These are phyloP conservation scores for Morpho deidamia DNA, from an alignment of 2,888 invertebrate species.

Conservation along the genomic window DNA sequence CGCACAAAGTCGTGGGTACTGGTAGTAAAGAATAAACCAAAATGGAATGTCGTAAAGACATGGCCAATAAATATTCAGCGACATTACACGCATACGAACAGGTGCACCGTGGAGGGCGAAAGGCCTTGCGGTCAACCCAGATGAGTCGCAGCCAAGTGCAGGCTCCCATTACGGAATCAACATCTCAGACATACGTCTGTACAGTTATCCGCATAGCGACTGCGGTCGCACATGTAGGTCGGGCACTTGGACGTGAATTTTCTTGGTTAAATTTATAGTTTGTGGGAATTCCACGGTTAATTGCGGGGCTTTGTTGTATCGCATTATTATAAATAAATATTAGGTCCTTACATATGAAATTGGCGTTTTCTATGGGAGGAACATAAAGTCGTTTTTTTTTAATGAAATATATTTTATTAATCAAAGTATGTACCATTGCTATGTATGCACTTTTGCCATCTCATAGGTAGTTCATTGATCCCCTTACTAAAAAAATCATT, in stretches of 20 bases:
- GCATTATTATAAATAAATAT: constrained; percentile 7
- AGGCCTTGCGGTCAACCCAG: constrained; percentile 61
- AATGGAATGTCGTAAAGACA: background rate
- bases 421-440: no score
- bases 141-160: constrained; percentile 40
- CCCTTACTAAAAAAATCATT: no score
- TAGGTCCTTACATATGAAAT: no score
- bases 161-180: constrained; percentile 37
- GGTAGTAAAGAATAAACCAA: background rate
- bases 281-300: constrained; percentile 52
- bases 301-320: constrained; percentile 32
- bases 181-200: constrained; percentile 40
- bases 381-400: no score
- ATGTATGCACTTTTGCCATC: no score
- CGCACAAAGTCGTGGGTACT: background rate
- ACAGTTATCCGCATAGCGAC: constrained; percentile 64
- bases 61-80: constrained; percentile 20
- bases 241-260: constrained; percentile 56
- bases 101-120: constrained; percentile 31
- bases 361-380: no score
- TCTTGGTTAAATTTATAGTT: constrained; percentile 61
- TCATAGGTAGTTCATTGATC: no score
- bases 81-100: constrained; percentile 24
- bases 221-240: constrained; percentile 61
- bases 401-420: no score